These are phyloP conservation scores for Mesorhabditis spiculigera DNA, from an alignment of 2,888 invertebrate genomes.

Conservation along the genomic window DNA sequence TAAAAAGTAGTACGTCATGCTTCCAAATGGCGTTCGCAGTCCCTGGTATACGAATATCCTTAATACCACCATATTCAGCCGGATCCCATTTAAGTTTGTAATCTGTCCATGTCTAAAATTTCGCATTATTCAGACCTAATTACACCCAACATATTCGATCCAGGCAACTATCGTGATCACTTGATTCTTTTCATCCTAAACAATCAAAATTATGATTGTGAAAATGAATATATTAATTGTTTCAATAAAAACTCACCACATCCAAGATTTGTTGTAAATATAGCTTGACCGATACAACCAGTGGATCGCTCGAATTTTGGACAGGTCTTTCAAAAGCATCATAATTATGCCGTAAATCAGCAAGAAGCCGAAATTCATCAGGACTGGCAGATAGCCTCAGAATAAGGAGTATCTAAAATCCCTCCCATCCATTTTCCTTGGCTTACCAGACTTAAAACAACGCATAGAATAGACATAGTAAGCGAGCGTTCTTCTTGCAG, in stretches of 20 bases:
- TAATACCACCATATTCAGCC: conserved; percentile 41
- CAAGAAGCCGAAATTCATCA: conserved; percentile 39
- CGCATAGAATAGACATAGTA: not conserved
- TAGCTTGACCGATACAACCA: conserved; percentile 42
- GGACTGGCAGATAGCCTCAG: conserved; percentile 17
- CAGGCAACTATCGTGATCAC: conserved; percentile 46
- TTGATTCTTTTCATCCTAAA: conserved; percentile 48
- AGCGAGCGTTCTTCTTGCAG: not conserved
- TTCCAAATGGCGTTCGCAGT: conserved; percentile 44
- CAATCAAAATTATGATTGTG: conserved; percentile 6
- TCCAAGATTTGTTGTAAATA: conserved; percentile 48
- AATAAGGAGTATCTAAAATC: no score
- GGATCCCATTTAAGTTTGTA: conserved; percentile 49
- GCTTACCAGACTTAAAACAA: no score
- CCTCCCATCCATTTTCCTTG: no score
- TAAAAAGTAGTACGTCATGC: conserved; percentile 43
- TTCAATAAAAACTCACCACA: conserved; percentile 24
- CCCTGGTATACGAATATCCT: conserved; percentile 43
- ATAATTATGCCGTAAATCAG: conserved; percentile 42
- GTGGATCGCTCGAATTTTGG: conserved; percentile 40
- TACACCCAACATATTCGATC: conserved; percentile 38
- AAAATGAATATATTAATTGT: not conserved
- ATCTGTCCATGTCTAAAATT: conserved; percentile 36
- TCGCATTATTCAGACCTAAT: not conserved
- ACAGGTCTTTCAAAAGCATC: conserved; percentile 47